Evolutionary conservation across 2,113 vertebrate genomes (phyloP).

Genomic region (Lasiurus borealis): DNA sequence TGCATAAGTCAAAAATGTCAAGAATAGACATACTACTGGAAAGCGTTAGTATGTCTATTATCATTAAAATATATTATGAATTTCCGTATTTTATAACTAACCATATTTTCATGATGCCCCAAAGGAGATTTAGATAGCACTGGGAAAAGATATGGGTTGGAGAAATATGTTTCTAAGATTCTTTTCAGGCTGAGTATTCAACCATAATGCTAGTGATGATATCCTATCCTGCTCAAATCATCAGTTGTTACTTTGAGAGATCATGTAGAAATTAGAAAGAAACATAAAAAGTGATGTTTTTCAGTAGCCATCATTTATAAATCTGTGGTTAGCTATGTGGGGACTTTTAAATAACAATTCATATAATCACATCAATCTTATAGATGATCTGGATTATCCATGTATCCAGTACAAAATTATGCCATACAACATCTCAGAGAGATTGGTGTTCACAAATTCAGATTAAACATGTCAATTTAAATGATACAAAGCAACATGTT

Average conservation of each 20-base stretch:
- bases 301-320: background rate
- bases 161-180: background rate
- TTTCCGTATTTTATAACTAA: background rate
- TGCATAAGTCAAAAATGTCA: background rate
- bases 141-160: background rate
- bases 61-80: background rate
- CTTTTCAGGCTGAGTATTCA: background rate
- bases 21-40: background rate
- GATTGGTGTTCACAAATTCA: conserved; percentile 10
- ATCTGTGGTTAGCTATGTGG: background rate
- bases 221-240: background rate
- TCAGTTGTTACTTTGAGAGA: background rate
- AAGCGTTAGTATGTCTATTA: background rate
- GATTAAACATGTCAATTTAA: background rate
- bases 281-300: background rate
- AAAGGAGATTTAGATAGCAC: background rate
- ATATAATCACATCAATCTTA: background rate
- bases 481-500: background rate
- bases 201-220: background rate
- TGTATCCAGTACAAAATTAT: background rate
- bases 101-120: background rate
- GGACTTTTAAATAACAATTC: background rate
- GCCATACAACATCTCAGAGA: background rate
- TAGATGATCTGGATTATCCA: background rate
- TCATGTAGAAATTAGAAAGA: background rate